phyloP scores from a whole-genome alignment of 1,140 invertebrate species.

The Drosophila neocordata region DNA sequence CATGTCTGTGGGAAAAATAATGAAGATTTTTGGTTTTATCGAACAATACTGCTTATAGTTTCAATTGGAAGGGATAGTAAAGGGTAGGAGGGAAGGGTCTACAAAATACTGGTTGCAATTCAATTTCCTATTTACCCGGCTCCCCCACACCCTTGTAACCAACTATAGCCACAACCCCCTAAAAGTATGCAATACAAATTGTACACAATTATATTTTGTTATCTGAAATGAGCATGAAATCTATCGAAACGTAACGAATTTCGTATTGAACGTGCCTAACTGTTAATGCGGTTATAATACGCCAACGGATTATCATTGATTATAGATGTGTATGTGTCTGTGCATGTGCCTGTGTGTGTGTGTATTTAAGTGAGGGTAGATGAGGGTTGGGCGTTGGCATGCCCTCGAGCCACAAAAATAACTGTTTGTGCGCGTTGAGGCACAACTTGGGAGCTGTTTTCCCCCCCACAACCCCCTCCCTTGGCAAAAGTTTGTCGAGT shows the following conservation, averaged over 20 bases:
- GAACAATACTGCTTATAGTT: neutral
- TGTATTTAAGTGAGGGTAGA: constrained; percentile 9
- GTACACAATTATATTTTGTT: constrained; percentile 74
- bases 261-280: constrained; percentile 75
- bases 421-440: constrained; percentile 62
- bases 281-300: constrained; percentile 81
- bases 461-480: constrained; percentile 15
- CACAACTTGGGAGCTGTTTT: constrained; percentile 35
- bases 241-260: constrained; percentile 78
- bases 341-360: constrained; percentile 17
- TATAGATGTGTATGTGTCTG: constrained; percentile 47
- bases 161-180: neutral
- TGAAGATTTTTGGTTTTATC: constrained; percentile 60
- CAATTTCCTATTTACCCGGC: constrained; percentile 41
- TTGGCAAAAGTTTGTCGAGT: constrained; percentile 61
- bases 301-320: constrained; percentile 80
- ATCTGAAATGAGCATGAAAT: constrained; percentile 77
- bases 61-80: no score
- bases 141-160: neutral
- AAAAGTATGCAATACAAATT: constrained; percentile 56
- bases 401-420: constrained; percentile 51
- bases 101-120: constrained; percentile 62
- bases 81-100: neutral
- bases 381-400: constrained; percentile 28
- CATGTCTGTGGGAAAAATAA: constrained; percentile 58